These are phyloP conservation scores for Chionomys nivalis DNA, from an alignment of 2,113 vertebrate genomes.

Conservation along the genomic window DNA sequence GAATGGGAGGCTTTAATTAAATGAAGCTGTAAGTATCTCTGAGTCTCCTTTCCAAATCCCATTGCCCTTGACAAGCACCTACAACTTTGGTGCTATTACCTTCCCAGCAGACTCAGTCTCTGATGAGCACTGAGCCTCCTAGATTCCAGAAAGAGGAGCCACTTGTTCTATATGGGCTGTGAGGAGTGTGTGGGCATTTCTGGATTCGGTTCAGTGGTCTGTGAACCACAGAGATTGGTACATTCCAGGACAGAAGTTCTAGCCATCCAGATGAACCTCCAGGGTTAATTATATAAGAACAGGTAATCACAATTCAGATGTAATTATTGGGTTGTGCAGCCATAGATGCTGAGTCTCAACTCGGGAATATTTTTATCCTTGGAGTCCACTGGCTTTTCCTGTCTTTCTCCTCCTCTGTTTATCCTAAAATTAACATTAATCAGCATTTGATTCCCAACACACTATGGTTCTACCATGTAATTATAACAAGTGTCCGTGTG, in stretches of 20 bases:
- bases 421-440: conserved; percentile 87
- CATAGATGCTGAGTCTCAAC: conserved; percentile 75
- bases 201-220: conserved; percentile 64
- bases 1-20: conserved; percentile 34
- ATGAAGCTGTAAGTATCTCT: neutral
- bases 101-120: conserved; percentile 34
- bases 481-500: conserved; percentile 73
- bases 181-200: conserved; percentile 2
- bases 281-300: conserved; percentile 80
- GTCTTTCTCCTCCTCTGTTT: conserved; percentile 81
- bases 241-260: conserved; percentile 59
- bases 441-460: conserved; percentile 75
- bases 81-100: neutral
- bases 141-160: neutral
- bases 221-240: conserved; percentile 43
- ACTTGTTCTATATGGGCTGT: neutral
- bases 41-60: neutral
- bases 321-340: conserved; percentile 79
- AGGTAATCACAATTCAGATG: conserved; percentile 78
- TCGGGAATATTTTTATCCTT: conserved; percentile 80
- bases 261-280: conserved; percentile 61
- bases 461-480: conserved; percentile 75
- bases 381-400: conserved; percentile 76
- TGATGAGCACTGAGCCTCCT: neutral
- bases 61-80: neutral